Base-by-base conservation (phyloP, 2,797 vertebrate genomes). In the Tangara arthus region DNA sequence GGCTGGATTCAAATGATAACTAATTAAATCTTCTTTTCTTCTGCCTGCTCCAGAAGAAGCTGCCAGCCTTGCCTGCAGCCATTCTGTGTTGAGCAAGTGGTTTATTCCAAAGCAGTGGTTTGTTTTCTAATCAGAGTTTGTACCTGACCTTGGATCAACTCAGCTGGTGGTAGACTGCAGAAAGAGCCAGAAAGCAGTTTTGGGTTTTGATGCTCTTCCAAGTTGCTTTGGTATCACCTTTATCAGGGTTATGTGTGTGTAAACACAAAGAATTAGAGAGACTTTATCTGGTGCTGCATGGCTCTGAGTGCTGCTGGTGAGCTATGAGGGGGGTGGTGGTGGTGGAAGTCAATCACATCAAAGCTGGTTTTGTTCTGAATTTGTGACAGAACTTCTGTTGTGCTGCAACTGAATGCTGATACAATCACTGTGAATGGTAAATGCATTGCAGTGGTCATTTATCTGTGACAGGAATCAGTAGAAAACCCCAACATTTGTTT, bases 321-420 rank as follows among this genome's bases (percentile, higher is more conserved):
- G 37, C 71, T 91, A 16, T 8, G n/a, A 63, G 68, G 34, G n/a
- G 15, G 53, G 32, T 55, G 52, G 49, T 18, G 77, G 50, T 53
- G 64, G 13, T 89, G 60, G 65, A 68, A 91, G 28, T 53, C 73
- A 35, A 37, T 83, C 55, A 7, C 80, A 82, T 95, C 89, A 95
- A 87, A 93, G 92, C 77, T 76, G 77, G 55, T 53, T 90, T 92
- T 90, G 69, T 81, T 95, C 77, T 12, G 14, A 44, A 39, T 76
- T 69, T 53, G 37, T 64, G 92, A 32, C 0, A 20, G 30, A 76
- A 82, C 15, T 64, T 83, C 39, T 75, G 14, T 78, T 92, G 82
- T 90, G 73, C 61, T 71, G 88, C 8, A 22, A 1, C 24, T 56
- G 72, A 71, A 15, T 61, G 69, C 77, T 90, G 82, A 35, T 81